Evolutionary conservation across 2,113 vertebrate genomes (phyloP).

Genomic region (Mesoclemmys tuberculata): DNA sequence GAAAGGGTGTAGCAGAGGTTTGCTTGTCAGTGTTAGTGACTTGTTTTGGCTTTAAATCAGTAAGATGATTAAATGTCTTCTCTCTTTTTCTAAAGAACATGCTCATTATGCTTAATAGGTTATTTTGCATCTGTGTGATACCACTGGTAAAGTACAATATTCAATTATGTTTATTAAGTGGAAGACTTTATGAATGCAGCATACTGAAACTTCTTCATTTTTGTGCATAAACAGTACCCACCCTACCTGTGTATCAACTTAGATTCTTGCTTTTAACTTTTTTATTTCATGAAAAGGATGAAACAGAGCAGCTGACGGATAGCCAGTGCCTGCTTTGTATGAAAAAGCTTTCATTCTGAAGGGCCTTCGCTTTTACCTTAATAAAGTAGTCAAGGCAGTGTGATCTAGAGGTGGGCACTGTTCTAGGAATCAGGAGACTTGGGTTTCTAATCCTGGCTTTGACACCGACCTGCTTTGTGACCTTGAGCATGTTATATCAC

Average conservation of each 20-base stretch:
- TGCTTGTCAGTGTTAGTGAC: background rate
- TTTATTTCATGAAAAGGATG: background rate
- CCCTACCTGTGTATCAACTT: background rate
- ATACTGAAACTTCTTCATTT: background rate
- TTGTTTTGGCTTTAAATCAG: background rate
- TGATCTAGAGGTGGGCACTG: fast-evolving
- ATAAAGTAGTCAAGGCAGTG: background rate
- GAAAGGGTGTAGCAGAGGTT: fast-evolving
- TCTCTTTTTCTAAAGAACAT: background rate
- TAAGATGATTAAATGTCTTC: background rate
- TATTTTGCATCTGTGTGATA: background rate
- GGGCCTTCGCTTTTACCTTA: background rate
- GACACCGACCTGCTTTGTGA: background rate
- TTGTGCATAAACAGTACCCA: background rate
- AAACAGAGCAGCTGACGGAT: fast-evolving
- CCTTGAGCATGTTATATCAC: background rate
- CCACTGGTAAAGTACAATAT: background rate
- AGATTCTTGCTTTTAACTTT: background rate
- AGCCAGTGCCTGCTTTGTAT: too few species aligned
- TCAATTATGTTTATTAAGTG: background rate
- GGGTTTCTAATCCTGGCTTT: background rate
- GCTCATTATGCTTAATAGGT: background rate
- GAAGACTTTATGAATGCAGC: background rate
- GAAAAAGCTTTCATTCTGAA: too few species aligned
- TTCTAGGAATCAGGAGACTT: slow-evolving; percentile 8